Conservation (phyloP, 64 coral and sea anemone species). For the Actinia tenebrosa region DNA sequence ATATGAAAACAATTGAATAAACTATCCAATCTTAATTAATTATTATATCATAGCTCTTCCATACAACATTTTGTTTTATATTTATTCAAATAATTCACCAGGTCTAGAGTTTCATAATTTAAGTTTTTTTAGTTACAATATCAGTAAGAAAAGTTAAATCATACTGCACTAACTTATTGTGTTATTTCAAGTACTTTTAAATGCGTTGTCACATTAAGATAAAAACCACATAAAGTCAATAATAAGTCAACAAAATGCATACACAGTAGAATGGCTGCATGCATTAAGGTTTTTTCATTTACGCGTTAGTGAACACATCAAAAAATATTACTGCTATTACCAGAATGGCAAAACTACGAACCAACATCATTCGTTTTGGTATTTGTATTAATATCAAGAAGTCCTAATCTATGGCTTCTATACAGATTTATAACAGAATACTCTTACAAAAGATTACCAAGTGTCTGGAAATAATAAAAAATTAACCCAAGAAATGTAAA, state of each 20-base stretch:
- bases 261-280: background rate
- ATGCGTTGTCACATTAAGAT: background rate
- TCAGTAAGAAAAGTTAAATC: background rate
- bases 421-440: too few relatives aligned
- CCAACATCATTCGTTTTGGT: too few relatives aligned
- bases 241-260: background rate
- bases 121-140: background rate
- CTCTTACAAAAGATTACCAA: background rate
- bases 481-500: background rate
- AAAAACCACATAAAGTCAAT: background rate
- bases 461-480: background rate
- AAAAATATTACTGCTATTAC: too few relatives aligned
- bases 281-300: background rate
- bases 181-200: constrained; percentile 7
- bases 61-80: too few relatives aligned
- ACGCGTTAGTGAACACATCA: background rate
- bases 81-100: background rate
- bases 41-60: too few relatives aligned
- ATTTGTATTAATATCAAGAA: too few relatives aligned
- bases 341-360: background rate
- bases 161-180: background rate
- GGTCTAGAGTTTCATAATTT: background rate
- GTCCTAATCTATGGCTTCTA: too few relatives aligned
- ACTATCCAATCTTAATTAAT: too few relatives aligned
- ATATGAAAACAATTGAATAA: too few relatives aligned